These are phyloP conservation scores for Spodoptera picta DNA, from an alignment of 2,888 invertebrate species.

Conservation along the genomic window DNA sequence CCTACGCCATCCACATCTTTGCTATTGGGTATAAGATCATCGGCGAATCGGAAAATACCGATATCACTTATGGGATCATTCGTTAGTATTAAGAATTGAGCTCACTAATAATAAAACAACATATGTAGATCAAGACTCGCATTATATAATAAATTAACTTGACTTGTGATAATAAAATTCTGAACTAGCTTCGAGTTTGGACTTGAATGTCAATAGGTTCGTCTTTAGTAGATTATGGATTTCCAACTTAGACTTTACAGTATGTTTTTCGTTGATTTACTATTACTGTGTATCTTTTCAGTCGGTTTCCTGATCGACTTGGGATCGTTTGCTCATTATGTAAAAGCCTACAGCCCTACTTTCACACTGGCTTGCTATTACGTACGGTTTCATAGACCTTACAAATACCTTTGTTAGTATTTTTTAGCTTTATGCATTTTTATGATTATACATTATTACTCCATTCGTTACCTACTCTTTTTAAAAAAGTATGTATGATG, in stretches of 20 bases:
- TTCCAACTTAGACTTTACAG: not conserved
- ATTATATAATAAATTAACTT: no score
- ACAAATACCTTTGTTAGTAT: conserved; percentile 70
- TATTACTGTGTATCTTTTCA: conserved; percentile 50
- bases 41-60: conserved; percentile 41
- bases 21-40: conserved; percentile 59
- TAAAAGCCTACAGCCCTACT: conserved; percentile 9
- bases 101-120: no score
- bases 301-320: conserved; percentile 69
- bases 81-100: conserved; percentile 51
- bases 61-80: conserved; percentile 39
- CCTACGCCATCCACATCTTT: conserved; percentile 67
- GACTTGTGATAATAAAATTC: no score
- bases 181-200: no score
- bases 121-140: no score
- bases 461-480: no score
- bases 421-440: no score
- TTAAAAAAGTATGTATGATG: no score
- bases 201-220: no score
- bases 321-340: conserved; percentile 67
- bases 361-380: conserved; percentile 69
- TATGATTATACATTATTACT: no score
- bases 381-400: conserved; percentile 73
- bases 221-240: no score
- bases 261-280: not conserved